phyloP scores from a whole-genome alignment of 35 echinoderm and acorn worm genomes.

The Lytechinus pictus region DNA sequence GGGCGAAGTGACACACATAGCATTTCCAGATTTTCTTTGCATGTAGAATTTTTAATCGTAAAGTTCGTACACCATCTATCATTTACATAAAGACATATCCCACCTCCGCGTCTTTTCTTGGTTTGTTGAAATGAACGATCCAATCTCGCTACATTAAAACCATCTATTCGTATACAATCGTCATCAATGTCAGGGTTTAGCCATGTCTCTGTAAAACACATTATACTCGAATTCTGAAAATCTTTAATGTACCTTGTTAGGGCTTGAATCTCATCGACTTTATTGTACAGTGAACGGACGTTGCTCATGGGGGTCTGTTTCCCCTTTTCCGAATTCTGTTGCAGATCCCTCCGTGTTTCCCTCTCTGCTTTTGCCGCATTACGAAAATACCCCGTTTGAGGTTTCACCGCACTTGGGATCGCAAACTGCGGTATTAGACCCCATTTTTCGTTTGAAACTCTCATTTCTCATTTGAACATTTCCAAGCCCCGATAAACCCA shows the following conservation, averaged over 20 bases:
- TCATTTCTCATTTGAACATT: too few species aligned
- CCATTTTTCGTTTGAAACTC: too few species aligned
- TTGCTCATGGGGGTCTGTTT: background rate
- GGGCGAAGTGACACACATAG: background rate
- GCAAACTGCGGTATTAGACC: too few species aligned
- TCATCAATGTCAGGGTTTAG: background rate
- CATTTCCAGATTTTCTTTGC: background rate
- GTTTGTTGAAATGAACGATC: background rate
- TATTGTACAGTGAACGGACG: background rate
- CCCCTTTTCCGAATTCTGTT: background rate
- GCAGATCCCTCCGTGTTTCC: background rate
- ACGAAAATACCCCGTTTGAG: too few species aligned
- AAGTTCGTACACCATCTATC: background rate
- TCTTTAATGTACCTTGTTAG: background rate
- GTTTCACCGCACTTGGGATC: too few species aligned
- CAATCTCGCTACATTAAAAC: background rate
- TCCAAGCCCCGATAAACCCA: too few species aligned
- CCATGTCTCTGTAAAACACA: constrained; percentile 6
- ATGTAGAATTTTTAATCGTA: background rate
- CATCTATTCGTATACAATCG: background rate
- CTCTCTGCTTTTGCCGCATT: background rate
- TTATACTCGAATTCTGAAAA: background rate
- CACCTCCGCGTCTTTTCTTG: background rate
- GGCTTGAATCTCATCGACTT: background rate
- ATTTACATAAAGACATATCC: background rate